Conservation (phyloP, 1,140 invertebrate genomes). For the Magallana angulata region DNA sequence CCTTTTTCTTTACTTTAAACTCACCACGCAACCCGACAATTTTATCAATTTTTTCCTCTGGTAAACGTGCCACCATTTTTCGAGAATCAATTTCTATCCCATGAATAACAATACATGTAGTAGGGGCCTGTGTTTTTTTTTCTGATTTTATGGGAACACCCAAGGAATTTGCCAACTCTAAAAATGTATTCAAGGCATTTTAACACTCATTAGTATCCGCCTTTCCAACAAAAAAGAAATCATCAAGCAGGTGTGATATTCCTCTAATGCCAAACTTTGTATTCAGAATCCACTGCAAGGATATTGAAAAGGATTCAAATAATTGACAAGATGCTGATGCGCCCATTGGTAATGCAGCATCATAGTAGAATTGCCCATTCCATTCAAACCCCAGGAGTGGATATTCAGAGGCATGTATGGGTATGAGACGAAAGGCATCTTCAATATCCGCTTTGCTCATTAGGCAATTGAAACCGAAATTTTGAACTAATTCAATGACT, state of each 20-base stretch:
- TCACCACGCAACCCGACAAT: not conserved
- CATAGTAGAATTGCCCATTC: constrained; percentile 40
- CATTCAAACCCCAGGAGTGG: constrained; percentile 47
- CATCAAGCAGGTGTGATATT: constrained; percentile 52
- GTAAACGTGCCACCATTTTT: constrained; percentile 18
- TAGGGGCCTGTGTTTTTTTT: not conserved
- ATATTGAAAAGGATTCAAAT: constrained; percentile 48
- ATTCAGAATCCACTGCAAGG: constrained; percentile 46
- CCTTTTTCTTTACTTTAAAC: not conserved
- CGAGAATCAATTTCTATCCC: constrained; percentile 26
- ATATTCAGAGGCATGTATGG: constrained; percentile 39
- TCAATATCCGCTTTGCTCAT: constrained; percentile 54
- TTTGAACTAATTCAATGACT: constrained; percentile 45
- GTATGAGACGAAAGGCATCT: constrained; percentile 46
- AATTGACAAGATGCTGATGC: constrained; percentile 27
- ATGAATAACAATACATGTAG: constrained; percentile 3
- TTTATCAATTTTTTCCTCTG: constrained; percentile 48
- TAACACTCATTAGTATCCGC: not conserved
- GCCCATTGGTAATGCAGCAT: constrained; percentile 47
- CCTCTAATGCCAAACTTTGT: not conserved
- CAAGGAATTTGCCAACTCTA: not conserved
- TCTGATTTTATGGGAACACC: constrained; percentile 30
- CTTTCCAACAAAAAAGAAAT: constrained; percentile 53
- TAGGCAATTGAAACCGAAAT: not conserved
- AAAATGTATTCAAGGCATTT: constrained; percentile 28